phyloP scores from a whole-genome alignment of 2,888 invertebrate genomes.

The Dryobotodes eremita region DNA sequence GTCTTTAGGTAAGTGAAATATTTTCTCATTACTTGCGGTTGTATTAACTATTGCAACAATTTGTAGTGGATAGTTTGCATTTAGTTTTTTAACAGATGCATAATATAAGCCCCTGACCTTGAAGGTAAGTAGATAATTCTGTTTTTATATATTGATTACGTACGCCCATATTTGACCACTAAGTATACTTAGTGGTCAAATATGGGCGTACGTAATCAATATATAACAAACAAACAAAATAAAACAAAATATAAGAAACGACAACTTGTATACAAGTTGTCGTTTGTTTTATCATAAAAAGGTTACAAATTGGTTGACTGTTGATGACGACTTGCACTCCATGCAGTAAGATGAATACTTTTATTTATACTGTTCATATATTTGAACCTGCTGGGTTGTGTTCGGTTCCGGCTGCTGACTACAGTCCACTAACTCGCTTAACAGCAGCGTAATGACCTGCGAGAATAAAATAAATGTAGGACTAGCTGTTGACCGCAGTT shows the following conservation, averaged over 20 bases:
- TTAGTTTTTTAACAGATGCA: not conserved
- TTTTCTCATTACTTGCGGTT: not conserved
- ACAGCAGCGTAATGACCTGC: not conserved
- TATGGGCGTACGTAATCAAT: no score
- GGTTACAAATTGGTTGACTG: not conserved
- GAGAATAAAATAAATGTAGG: not conserved
- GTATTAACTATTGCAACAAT: not conserved
- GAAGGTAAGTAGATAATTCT: no score
- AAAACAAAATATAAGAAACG: no score
- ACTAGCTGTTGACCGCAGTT: not conserved
- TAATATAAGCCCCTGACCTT: not conserved
- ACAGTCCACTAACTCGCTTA: not conserved
- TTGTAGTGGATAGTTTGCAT: not conserved
- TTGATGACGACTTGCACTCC: not conserved
- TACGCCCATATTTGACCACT: no score
- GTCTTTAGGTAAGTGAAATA: conserved; percentile 33
- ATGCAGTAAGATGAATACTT: no score
- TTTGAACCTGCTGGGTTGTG: not conserved
- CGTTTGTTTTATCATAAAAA: not conserved
- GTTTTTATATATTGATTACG: no score
- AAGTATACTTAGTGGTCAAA: no score
- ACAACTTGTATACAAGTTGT: no score
- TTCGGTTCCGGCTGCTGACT: not conserved
- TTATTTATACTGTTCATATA: not conserved
- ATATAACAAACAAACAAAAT: no score